These are phyloP conservation scores for Ceyx melanurus DNA, from an alignment of 2,113 vertebrate genomes.

Conservation along the genomic window DNA sequence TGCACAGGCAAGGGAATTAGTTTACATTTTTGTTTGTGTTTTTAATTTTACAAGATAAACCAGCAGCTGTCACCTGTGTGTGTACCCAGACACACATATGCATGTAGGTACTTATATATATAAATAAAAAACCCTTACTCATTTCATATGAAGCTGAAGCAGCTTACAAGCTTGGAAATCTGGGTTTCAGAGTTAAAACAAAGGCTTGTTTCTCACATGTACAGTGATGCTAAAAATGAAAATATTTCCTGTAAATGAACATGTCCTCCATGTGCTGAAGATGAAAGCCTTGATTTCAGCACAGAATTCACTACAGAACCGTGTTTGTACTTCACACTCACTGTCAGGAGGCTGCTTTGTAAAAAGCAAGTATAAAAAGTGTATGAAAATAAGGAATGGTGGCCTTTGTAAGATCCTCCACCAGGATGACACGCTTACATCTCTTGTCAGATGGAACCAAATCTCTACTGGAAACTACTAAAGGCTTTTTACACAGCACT, in stretches of 20 bases:
- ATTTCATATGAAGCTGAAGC: background rate
- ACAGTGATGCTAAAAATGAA: constrained; percentile 15
- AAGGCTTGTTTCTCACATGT: background rate
- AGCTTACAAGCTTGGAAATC: background rate
- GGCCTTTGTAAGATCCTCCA: background rate
- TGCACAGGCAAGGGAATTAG: background rate
- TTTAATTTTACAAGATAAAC: background rate
- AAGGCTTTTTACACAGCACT: background rate
- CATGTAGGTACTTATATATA: background rate
- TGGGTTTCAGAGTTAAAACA: background rate
- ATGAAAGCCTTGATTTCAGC: constrained; percentile 7
- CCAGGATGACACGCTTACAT: background rate
- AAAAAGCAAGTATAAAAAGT: background rate
- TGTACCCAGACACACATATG: background rate
- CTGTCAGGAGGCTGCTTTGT: background rate
- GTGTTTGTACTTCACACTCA: background rate
- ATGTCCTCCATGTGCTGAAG: background rate
- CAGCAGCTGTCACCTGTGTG: background rate
- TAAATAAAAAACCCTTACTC: background rate
- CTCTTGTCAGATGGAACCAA: background rate
- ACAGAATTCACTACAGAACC: background rate
- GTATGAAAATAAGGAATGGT: background rate
- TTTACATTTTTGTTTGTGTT: background rate
- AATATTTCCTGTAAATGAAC: background rate
- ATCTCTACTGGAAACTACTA: background rate